Base-by-base conservation (phyloP, 2,888 invertebrate genomes). In the Metalampra italica region DNA sequence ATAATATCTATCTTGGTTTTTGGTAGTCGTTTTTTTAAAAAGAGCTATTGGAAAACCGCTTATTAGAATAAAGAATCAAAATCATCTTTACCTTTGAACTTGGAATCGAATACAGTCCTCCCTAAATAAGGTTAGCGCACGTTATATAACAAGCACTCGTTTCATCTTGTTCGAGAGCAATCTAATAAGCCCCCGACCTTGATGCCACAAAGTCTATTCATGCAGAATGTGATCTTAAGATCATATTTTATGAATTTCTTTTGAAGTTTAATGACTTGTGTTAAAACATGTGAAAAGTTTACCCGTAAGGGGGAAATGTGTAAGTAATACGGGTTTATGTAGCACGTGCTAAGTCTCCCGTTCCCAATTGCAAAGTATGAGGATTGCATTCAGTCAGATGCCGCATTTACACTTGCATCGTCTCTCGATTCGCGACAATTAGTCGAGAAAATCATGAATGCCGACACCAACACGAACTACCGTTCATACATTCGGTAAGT, bases 331-430 rank as follows among this genome's bases (percentile, higher is more conserved):
- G 53, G 57, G 56, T 60, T 54, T 49, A 50, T 46, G 52, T 56
- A 65, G 68, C 67, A 69, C 69, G 64, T 66, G 68, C 62, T 60
- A 45, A 47, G 55, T 55, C 53, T 7, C 32, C 9, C 32, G 32
- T 32, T 8, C 36, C n/a, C 36, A 8, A 7, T 48, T 15, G 55
- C 55, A 62, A 68, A 66, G 60, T 60, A 69, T 72, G 66, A 60
- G 52, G 46, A 57, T 48, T 57, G 57, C 65, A 68, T 71, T 69
- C 64, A 62, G 55, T 69, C 64, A 62, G 55, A 36, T 7, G 36
- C 36, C 5, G 5, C 22, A 22, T 22, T 22, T 22, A 22, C 22
- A 22, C 5, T 3, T 22, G 2, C 22, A 5, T 22, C 22, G 22
- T 22, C 5, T 22, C 22, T 22, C 3, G 22, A 3, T 5, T 22